Percentiles rank a stretch among this genome's conserved stretches.
Conservation (phyloP, 1,140 invertebrate genomes). For the Branchinecta lynchi region DNA sequence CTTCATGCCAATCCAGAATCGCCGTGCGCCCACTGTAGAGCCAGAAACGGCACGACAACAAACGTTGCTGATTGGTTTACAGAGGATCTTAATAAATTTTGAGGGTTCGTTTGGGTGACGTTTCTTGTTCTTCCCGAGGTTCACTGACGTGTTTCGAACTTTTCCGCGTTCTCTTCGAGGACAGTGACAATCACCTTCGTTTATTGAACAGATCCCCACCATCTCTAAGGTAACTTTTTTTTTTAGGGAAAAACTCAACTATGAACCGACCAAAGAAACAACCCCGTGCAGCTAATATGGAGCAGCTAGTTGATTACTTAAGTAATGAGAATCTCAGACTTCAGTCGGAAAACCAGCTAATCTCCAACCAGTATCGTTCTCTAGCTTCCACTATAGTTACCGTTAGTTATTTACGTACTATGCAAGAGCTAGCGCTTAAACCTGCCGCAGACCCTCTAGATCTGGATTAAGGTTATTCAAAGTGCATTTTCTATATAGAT, state of each 20-base stretch:
- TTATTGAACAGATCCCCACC: not conserved
- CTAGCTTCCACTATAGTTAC: not conserved
- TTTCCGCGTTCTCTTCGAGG: not conserved
- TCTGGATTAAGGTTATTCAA: too few relatives aligned
- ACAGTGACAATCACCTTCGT: not conserved
- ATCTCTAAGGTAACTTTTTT: not conserved
- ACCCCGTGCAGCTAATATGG: not conserved
- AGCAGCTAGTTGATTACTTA: not conserved
- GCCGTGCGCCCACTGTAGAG: too few relatives aligned
- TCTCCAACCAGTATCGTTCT: not conserved
- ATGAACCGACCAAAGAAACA: not conserved
- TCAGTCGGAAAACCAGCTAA: not conserved
- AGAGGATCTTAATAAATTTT: too few relatives aligned
- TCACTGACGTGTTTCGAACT: too few relatives aligned
- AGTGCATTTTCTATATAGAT: too few relatives aligned
- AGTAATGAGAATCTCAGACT: not conserved
- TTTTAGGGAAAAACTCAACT: not conserved
- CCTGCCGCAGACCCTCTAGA: too few relatives aligned
- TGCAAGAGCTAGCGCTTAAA: not conserved
- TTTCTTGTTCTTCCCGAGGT: too few relatives aligned
- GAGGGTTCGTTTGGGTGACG: too few relatives aligned
- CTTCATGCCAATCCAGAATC: too few relatives aligned
- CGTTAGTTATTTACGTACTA: not conserved
- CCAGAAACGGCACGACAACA: too few relatives aligned
- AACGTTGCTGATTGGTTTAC: too few relatives aligned